Evolutionary conservation across 2,888 invertebrate species (phyloP).

Genomic region (Rapana venosa): DNA sequence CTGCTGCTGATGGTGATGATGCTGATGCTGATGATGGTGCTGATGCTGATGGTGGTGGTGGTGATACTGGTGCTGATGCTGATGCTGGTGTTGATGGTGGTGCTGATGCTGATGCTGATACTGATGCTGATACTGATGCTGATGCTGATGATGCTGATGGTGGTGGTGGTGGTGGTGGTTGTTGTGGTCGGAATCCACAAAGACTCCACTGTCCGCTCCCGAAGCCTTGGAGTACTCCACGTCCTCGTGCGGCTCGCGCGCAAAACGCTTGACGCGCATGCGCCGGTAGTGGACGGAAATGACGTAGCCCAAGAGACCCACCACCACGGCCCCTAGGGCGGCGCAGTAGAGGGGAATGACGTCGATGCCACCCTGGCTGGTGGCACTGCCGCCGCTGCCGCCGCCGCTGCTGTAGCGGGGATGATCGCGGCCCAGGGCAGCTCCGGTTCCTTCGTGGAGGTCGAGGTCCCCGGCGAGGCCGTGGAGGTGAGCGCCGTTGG

Average conservation of each 20-base stretch:
- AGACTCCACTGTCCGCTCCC: constrained; percentile 70
- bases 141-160: constrained; percentile 57
- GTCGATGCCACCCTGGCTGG: constrained; percentile 56
- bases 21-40: constrained; percentile 53
- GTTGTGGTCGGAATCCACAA: constrained; percentile 67
- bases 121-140: constrained; percentile 48
- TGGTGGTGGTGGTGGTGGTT: constrained; percentile 36
- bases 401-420: constrained; percentile 58
- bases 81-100: constrained; percentile 62
- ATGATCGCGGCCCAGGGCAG: constrained; percentile 45
- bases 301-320: constrained; percentile 75
- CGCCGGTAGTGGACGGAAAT: constrained; percentile 71
- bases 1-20: constrained; percentile 52
- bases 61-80: constrained; percentile 47
- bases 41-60: constrained; percentile 52
- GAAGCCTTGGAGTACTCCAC: constrained; percentile 68
- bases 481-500: constrained; percentile 3
- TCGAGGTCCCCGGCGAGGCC: neutral
- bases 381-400: constrained; percentile 51
- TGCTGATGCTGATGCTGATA: constrained; percentile 54
- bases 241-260: constrained; percentile 65
- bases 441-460: neutral
- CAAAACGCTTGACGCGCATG: constrained; percentile 61
- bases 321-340: constrained; percentile 71
- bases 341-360: constrained; percentile 76